Conservation (phyloP, 2,888 invertebrate genomes). For the Bruchidius siliquastri region DNA sequence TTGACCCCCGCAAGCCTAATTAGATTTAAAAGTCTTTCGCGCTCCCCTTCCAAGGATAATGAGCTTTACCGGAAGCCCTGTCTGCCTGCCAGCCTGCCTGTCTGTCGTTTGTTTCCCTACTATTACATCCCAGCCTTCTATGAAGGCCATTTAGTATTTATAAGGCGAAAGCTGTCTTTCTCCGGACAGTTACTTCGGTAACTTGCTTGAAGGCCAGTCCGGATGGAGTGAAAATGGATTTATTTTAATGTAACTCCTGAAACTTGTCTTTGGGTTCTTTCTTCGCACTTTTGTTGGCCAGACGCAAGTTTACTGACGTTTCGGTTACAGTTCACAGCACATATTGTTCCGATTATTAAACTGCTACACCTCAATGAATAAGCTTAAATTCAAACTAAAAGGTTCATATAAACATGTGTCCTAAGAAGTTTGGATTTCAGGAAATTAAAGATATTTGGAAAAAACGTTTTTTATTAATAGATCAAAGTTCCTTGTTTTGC, state of each 20-base stretch:
- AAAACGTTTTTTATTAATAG: no score
- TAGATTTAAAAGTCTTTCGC: slow-evolving; percentile 17
- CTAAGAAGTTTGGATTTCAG: no score
- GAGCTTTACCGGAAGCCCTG: background rate
- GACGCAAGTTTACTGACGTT: no score
- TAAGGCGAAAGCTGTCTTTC: background rate
- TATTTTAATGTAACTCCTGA: background rate
- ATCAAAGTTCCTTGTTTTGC: no score
- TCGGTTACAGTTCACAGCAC: no score
- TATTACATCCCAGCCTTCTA: background rate
- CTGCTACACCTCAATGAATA: no score
- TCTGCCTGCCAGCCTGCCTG: background rate
- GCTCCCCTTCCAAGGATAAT: slow-evolving; percentile 10
- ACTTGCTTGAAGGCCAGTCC: background rate
- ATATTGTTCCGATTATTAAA: no score
- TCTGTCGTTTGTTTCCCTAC: background rate
- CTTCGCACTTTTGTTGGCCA: no score
- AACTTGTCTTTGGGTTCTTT: no score
- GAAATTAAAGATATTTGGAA: no score
- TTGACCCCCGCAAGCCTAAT: slow-evolving; percentile 12
- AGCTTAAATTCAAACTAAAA: no score
- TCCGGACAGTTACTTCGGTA: background rate
- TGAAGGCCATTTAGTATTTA: background rate
- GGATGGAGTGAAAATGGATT: background rate
- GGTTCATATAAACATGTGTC: no score